Conservation (phyloP, 2,113 vertebrate species). For the Cacatua alba region DNA sequence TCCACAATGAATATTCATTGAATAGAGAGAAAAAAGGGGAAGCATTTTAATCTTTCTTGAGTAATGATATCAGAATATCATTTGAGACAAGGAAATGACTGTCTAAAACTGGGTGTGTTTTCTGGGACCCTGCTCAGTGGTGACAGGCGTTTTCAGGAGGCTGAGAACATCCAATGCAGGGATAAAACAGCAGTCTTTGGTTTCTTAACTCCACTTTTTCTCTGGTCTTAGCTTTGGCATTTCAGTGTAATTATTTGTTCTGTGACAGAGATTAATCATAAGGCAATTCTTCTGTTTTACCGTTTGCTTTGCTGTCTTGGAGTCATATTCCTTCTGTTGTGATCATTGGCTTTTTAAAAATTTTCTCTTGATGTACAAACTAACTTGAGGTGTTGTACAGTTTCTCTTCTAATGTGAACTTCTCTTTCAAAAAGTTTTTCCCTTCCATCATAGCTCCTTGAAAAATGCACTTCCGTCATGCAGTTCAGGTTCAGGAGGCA, state of each 20-base stretch:
- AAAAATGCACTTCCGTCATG: background rate
- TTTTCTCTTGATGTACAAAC: background rate
- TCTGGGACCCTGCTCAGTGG: background rate
- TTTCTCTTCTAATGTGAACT: background rate
- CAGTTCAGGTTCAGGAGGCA: background rate
- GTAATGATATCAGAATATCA: constrained; percentile 55
- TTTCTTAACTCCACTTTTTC: constrained; percentile 51
- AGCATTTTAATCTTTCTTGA: background rate
- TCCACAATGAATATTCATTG: background rate
- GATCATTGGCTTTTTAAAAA: background rate
- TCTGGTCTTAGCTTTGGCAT: constrained; percentile 53
- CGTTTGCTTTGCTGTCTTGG: constrained; percentile 43
- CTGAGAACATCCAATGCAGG: background rate
- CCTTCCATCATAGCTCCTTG: background rate
- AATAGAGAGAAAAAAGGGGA: background rate
- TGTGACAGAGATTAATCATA: constrained; percentile 58
- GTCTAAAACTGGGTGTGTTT: background rate
- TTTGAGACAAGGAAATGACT: constrained; percentile 55
- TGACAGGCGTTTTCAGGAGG: background rate
- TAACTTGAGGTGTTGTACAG: background rate
- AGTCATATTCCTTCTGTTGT: constrained; percentile 15
- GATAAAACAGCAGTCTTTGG: background rate
- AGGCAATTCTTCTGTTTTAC: constrained; percentile 55
- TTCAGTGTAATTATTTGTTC: constrained; percentile 67
- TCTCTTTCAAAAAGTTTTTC: background rate